Conservation (phyloP, 2,888 invertebrate genomes). For the Phyto melanocephala region DNA sequence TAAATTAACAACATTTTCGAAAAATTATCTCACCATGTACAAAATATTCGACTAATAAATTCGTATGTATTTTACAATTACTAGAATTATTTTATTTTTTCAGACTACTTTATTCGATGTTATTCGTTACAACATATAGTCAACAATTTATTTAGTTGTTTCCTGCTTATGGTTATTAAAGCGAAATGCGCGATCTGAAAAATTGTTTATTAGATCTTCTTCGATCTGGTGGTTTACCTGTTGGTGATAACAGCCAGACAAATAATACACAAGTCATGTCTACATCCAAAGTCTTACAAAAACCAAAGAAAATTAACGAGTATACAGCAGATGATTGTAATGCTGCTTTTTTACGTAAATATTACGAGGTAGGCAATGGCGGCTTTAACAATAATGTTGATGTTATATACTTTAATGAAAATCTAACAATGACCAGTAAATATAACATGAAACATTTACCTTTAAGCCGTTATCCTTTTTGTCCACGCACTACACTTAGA, state of each 20-base stretch:
- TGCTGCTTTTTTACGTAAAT: constrained; percentile 76
- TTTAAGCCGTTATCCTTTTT: constrained; percentile 69
- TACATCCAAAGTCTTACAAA: constrained; percentile 65
- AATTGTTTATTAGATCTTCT: constrained; percentile 77
- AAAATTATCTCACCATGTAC: too few species aligned
- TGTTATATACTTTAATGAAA: constrained; percentile 78
- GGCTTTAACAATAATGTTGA: constrained; percentile 32
- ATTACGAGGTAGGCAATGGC: constrained; percentile 72
- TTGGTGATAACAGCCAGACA: constrained; percentile 67
- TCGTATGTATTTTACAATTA: too few species aligned
- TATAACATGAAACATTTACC: constrained; percentile 74
- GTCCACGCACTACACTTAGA: constrained; percentile 57
- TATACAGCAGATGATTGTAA: constrained; percentile 76
- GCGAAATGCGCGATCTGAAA: constrained; percentile 77
- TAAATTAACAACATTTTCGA: too few species aligned
- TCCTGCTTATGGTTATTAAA: not conserved
- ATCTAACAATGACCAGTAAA: constrained; percentile 78
- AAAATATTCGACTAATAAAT: too few species aligned
- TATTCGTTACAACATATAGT: too few species aligned
- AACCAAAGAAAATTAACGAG: constrained; percentile 76
- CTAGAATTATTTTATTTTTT: too few species aligned
- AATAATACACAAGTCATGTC: constrained; percentile 48
- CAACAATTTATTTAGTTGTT: too few species aligned
- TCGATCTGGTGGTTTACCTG: constrained; percentile 72
- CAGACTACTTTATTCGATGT: too few species aligned